Percentiles rank a stretch among this genome's conserved stretches.
These are phyloP conservation scores for Emys orbicularis DNA, from an alignment of 2,797 vertebrate species.

Conservation along the genomic window DNA sequence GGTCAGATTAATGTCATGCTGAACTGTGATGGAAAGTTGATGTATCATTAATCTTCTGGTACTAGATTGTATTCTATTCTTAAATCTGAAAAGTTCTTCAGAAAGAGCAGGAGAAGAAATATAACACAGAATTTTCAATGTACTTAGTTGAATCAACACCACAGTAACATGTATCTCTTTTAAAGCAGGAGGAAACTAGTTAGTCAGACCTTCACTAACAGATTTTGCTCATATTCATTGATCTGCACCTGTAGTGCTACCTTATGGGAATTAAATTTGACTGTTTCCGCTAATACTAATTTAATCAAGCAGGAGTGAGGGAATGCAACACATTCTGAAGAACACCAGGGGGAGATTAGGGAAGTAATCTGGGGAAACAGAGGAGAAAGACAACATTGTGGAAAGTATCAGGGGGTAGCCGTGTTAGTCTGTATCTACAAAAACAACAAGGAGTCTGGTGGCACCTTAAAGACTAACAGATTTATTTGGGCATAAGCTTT, in stretches of 20 bases:
- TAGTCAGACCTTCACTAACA: not conserved
- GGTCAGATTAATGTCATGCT: conserved; percentile 50
- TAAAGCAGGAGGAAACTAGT: not conserved
- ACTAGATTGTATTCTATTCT: not conserved
- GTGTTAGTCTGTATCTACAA: no score
- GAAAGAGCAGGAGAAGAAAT: not conserved
- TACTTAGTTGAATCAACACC: not conserved
- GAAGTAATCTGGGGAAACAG: not conserved
- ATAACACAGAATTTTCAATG: not conserved
- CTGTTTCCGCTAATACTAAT: not conserved
- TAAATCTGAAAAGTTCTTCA: not conserved
- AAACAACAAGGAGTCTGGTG: no score
- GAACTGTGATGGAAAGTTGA: conserved; percentile 4
- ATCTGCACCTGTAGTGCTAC: not conserved
- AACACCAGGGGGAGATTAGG: not conserved
- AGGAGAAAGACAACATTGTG: not conserved
- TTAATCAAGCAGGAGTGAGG: not conserved
- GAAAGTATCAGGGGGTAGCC: not conserved
- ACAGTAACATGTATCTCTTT: not conserved
- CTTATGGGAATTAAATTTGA: not conserved
- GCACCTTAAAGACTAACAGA: no score
- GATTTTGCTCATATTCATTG: not conserved
- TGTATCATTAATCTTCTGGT: not conserved
- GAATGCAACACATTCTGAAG: not conserved
- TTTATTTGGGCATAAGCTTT: no score